Percentiles rank a stretch among this genome's conserved stretches.
These are phyloP conservation scores for Aselliscus stoliczkanus DNA, from an alignment of 2,797 vertebrate genomes.

Conservation along the genomic window DNA sequence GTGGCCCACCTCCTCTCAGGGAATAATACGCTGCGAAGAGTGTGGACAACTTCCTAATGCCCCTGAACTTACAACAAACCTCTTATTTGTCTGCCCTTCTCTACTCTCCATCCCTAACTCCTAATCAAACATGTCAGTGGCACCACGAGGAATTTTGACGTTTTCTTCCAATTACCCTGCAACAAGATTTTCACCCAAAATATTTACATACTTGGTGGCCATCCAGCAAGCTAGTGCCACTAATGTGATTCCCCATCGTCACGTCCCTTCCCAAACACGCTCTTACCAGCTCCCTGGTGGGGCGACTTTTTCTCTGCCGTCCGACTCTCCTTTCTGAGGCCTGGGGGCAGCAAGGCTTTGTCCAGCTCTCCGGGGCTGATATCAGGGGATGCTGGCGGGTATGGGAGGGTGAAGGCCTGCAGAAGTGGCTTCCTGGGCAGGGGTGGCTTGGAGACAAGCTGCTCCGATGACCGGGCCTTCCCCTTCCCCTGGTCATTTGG, in stretches of 20 bases:
- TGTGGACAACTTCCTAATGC: neutral
- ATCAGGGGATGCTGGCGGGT: constrained; percentile 41
- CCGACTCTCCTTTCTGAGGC: constrained; percentile 72
- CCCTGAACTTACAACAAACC: neutral
- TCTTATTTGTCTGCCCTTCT: too few relatives aligned
- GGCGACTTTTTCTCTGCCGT: constrained; percentile 72
- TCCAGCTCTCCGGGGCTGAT: constrained; percentile 72
- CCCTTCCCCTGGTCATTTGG: constrained; percentile 75
- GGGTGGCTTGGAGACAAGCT: constrained; percentile 79
- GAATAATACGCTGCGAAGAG: accelerated
- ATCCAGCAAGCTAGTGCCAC: neutral
- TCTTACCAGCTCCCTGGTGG: constrained; percentile 81
- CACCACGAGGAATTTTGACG: neutral
- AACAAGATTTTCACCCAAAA: neutral
- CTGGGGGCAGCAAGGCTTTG: constrained; percentile 55
- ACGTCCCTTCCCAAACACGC: neutral
- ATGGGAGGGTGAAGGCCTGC: constrained; percentile 71
- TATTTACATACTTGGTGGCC: accelerated
- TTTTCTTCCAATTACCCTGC: neutral
- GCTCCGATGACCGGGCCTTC: constrained; percentile 77
- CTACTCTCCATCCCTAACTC: neutral
- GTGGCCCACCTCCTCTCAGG: neutral
- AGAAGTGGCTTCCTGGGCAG: constrained; percentile 81
- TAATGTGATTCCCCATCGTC: accelerated
- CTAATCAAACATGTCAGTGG: neutral